phyloP scores from a whole-genome alignment of 2,888 invertebrate genomes.

The Phaedon cochleariae region DNA sequence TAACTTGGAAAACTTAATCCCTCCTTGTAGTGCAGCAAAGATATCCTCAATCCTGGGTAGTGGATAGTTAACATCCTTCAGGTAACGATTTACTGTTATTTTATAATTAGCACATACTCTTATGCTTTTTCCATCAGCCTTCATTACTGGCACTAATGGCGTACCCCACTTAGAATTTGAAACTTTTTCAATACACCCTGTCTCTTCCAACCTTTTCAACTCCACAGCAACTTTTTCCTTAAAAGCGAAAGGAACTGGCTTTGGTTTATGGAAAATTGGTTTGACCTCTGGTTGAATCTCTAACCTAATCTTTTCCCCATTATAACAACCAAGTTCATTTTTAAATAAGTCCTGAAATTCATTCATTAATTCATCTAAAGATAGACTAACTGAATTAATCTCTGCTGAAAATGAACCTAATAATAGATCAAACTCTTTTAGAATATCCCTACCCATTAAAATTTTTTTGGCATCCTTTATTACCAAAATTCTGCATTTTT shows the following conservation, averaged over 20 bases:
- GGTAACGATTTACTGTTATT: slow-evolving; percentile 39
- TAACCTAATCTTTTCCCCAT: not conserved
- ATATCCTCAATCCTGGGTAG: slow-evolving; percentile 1
- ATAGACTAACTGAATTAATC: not conserved
- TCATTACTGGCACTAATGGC: slow-evolving; percentile 18
- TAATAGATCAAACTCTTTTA: slow-evolving; percentile 4
- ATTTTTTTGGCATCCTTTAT: slow-evolving; percentile 4
- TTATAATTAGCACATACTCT: slow-evolving; percentile 41
- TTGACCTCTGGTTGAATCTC: not conserved
- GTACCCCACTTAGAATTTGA: slow-evolving; percentile 25
- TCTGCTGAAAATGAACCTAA: not conserved
- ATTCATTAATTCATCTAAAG: not conserved
- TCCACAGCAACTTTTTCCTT: slow-evolving; percentile 15
- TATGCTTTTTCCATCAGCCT: slow-evolving; percentile 19
- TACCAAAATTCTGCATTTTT: not conserved
- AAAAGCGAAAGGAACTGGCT: slow-evolving; percentile 13
- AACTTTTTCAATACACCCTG: not conserved
- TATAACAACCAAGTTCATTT: slow-evolving; percentile 15
- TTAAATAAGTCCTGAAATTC: slow-evolving; percentile 10
- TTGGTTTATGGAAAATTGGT: slow-evolving; percentile 15
- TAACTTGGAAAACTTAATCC: slow-evolving; percentile 37
- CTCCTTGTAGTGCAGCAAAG: not conserved
- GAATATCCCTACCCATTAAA: slow-evolving; percentile 10
- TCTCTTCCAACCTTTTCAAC: slow-evolving; percentile 15
- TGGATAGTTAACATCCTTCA: no score